Evolutionary conservation across 1,140 invertebrate species (phyloP).

Genomic region (Pachypeltis micranthus): DNA sequence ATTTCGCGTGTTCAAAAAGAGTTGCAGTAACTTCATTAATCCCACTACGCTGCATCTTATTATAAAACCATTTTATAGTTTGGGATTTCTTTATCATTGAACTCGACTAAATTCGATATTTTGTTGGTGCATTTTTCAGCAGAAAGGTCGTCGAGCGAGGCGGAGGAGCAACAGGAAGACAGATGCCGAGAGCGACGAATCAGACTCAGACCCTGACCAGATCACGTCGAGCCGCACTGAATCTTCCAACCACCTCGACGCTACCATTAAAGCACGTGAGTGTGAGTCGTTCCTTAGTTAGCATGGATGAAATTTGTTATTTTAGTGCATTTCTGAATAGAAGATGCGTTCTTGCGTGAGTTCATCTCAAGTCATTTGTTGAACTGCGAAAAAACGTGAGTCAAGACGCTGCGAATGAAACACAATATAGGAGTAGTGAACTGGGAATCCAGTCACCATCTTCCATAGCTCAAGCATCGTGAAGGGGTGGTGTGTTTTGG

Average conservation of each 20-base stretch:
- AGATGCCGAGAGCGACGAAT: conserved; percentile 55
- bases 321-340: background rate
- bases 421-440: too few species aligned
- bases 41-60: too few species aligned
- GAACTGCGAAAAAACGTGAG: background rate
- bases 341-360: background rate
- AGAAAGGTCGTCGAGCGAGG: conserved; percentile 22
- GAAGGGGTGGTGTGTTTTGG: too few species aligned
- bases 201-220: conserved; percentile 61
- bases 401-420: background rate
- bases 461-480: too few species aligned
- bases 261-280: conserved; percentile 24
- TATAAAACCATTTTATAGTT: too few species aligned
- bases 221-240: conserved; percentile 59
- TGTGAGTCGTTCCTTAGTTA: too few species aligned
- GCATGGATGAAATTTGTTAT: background rate
- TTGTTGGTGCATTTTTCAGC: too few species aligned
- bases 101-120: too few species aligned
- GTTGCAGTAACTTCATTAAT: too few species aligned
- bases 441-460: too few species aligned
- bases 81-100: too few species aligned
- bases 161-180: conserved; percentile 41
- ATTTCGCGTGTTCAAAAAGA: too few species aligned
- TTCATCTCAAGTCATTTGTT: background rate
- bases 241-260: conserved; percentile 60